Evolutionary conservation across 2,797 vertebrate species (phyloP).

Genomic region (Rhinichthys osculus): DNA sequence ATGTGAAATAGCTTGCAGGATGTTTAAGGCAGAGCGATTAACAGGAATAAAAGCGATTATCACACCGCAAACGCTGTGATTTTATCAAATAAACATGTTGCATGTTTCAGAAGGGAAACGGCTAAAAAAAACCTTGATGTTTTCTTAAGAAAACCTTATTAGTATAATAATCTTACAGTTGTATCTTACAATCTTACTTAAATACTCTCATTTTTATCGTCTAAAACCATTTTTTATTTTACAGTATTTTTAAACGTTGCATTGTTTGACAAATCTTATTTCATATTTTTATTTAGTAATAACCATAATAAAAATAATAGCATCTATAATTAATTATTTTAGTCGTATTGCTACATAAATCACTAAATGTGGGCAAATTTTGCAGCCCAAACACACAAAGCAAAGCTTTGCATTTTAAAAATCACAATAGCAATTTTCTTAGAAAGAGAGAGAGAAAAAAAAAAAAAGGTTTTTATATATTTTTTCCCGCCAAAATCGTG

Average conservation of each 20-base stretch:
- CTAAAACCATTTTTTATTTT: no score
- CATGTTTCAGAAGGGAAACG: neutral
- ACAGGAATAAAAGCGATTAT: no score
- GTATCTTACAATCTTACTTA: no score
- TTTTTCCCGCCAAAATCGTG: no score
- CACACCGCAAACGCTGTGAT: neutral
- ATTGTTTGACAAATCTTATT: neutral
- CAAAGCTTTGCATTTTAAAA: neutral
- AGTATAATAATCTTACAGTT: neutral
- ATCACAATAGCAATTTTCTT: neutral
- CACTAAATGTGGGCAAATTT: no score
- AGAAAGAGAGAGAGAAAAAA: no score
- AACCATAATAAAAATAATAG: neutral
- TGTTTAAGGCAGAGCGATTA: neutral
- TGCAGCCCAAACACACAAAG: no score
- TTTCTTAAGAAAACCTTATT: no score
- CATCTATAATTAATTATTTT: neutral
- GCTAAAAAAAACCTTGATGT: no score
- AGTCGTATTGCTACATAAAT: neutral
- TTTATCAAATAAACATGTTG: rapidly evolving
- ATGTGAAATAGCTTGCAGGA: neutral
- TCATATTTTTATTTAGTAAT: neutral
- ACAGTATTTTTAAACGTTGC: no score
- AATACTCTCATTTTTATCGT: no score
- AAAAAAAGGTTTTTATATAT: no score